Conservation (phyloP, 2,113 vertebrate species). For the Macquaria ambigua region DNA sequence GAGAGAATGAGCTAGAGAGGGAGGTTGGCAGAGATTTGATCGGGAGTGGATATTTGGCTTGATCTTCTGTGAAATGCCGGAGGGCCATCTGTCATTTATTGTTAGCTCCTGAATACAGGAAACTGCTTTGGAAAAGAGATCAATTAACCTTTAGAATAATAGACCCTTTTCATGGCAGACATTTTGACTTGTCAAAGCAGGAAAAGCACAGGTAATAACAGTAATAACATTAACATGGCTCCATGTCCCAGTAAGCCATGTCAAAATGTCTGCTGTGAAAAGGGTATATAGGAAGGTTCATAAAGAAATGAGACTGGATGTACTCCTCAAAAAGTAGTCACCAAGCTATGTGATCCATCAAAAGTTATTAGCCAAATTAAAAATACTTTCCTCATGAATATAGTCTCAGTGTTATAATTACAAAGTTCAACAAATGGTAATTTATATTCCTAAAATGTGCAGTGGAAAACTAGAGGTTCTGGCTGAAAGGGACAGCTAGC, state of each 20-base stretch:
- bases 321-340: neutral
- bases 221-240: no score
- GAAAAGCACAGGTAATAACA: no score
- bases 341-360: neutral
- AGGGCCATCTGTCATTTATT: slow-evolving; percentile 5
- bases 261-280: no score
- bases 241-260: no score
- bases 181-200: no score
- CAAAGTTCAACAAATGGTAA: slow-evolving; percentile 1
- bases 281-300: neutral
- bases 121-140: neutral
- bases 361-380: neutral
- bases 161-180: no score
- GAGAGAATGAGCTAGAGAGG: neutral
- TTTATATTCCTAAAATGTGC: slow-evolving; percentile 17
- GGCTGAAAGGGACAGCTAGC: slow-evolving; percentile 4
- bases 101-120: neutral
- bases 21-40: slow-evolving; percentile 2
- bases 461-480: neutral
- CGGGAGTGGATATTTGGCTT: neutral
- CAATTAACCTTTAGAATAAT: slow-evolving; percentile 11
- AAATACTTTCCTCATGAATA: neutral
- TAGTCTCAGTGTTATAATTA: slow-evolving; percentile 2
- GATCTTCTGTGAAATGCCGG: neutral
- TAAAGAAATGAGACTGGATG: neutral